A percentile compares a stretch with the other conserved stretches of the same genome.
These are phyloP conservation scores for Apodemus agrarius DNA, from an alignment of 2,797 vertebrate species.

Conservation along the genomic window DNA sequence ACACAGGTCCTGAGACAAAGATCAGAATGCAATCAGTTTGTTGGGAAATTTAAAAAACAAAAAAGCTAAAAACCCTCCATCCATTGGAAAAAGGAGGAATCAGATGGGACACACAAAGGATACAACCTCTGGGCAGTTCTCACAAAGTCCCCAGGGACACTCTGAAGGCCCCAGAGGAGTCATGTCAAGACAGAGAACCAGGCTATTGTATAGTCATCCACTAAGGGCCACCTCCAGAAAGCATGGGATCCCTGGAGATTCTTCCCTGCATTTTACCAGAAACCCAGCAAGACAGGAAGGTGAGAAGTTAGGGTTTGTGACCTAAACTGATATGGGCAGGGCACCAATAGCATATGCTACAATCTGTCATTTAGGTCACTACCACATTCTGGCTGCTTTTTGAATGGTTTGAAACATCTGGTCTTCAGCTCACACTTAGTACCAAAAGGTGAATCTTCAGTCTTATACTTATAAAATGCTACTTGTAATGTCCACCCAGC, in stretches of 20 bases:
- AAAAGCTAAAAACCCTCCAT: too few species aligned
- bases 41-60: neutral
- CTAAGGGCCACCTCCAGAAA: neutral
- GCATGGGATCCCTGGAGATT: neutral
- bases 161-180: neutral
- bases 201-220: neutral
- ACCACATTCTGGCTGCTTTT: neutral
- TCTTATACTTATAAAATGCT: neutral
- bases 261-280: neutral
- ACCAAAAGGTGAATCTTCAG: neutral
- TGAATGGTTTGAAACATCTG: neutral
- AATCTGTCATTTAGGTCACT: neutral
- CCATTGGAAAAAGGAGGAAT: neutral
- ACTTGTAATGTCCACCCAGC: neutral
- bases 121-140: neutral
- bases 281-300: neutral
- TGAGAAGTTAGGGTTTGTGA: neutral
- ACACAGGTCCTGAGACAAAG: neutral
- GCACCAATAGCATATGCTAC: neutral
- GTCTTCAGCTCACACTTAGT: neutral
- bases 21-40: neutral
- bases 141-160: too few species aligned
- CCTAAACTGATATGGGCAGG: neutral
- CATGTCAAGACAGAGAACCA: neutral
- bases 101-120: neutral